Conservation (phyloP, 2,113 vertebrate species). For the Indicator maculatus region DNA sequence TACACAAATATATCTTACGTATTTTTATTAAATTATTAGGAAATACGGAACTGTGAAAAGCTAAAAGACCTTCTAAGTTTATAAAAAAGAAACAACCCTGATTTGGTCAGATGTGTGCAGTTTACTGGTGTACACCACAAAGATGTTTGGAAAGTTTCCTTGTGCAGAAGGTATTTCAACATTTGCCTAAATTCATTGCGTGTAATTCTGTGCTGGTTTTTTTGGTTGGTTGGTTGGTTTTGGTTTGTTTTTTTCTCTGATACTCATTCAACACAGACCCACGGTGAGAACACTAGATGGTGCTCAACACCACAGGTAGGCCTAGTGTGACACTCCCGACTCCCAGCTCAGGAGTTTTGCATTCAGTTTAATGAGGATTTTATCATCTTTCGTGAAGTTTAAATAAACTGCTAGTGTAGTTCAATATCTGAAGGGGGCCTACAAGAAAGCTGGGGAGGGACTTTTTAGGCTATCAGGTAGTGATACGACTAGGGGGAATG, state of each 20-base stretch:
- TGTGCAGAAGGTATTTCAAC: neutral
- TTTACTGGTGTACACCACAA: accelerated
- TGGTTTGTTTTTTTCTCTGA: neutral
- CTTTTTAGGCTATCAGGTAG: too few relatives aligned
- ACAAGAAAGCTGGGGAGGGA: too few relatives aligned
- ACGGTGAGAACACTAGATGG: conserved; percentile 46
- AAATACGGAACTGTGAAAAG: accelerated
- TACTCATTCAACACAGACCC: neutral
- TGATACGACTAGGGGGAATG: too few relatives aligned
- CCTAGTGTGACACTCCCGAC: neutral
- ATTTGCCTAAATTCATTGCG: neutral
- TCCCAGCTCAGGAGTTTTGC: neutral
- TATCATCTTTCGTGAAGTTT: neutral
- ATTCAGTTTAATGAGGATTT: neutral
- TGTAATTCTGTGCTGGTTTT: neutral
- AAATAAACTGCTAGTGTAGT: neutral
- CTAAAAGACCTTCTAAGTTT: neutral
- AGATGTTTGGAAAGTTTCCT: neutral
- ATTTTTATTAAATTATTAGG: neutral
- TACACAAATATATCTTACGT: accelerated
- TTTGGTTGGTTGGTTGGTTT: neutral
- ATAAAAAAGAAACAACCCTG: neutral
- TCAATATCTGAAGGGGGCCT: too few relatives aligned
- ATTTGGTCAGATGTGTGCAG: accelerated
- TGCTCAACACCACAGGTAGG: neutral